Percentiles rank a stretch among this genome's conserved stretches.
Evolutionary conservation across 2,113 vertebrate species (phyloP).

Genomic region (Clinocottus analis): DNA sequence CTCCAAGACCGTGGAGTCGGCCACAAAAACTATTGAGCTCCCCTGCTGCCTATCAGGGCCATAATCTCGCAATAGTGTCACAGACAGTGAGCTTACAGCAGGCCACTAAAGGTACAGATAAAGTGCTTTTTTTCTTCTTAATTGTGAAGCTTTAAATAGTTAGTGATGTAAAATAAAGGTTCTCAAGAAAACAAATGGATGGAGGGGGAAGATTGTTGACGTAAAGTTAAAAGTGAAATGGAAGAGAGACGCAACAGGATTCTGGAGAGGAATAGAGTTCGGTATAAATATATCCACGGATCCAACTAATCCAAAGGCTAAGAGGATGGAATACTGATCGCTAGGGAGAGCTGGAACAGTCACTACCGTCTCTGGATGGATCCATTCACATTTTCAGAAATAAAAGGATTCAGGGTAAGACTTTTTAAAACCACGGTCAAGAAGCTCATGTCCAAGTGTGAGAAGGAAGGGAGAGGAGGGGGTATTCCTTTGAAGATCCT

Average conservation of each 20-base stretch:
- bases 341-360: slow-evolving; percentile 69
- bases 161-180: slow-evolving; percentile 71
- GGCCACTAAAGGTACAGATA: slow-evolving; percentile 88
- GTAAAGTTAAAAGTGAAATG: slow-evolving; percentile 53
- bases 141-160: slow-evolving; percentile 85
- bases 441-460: slow-evolving; percentile 33
- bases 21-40: slow-evolving; percentile 68
- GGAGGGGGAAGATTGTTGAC: slow-evolving; percentile 12
- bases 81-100: slow-evolving; percentile 82
- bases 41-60: slow-evolving; percentile 73
- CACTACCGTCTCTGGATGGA: slow-evolving; percentile 71
- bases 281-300: slow-evolving; percentile 69
- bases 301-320: slow-evolving; percentile 50
- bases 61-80: slow-evolving; percentile 77
- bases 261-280: slow-evolving; percentile 51
- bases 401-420: slow-evolving; percentile 68
- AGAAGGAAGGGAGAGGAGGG: no score
- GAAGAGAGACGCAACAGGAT: slow-evolving; percentile 49
- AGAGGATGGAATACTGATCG: slow-evolving; percentile 71
- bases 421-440: slow-evolving; percentile 51
- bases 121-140: slow-evolving; percentile 82
- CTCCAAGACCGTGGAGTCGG: slow-evolving; percentile 77
- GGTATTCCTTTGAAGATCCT: slow-evolving; percentile 21
- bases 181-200: slow-evolving; percentile 19
- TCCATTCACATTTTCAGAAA: slow-evolving; percentile 81